phyloP scores from a whole-genome alignment of 2,888 invertebrate species.

The Morinoia aosen region DNA sequence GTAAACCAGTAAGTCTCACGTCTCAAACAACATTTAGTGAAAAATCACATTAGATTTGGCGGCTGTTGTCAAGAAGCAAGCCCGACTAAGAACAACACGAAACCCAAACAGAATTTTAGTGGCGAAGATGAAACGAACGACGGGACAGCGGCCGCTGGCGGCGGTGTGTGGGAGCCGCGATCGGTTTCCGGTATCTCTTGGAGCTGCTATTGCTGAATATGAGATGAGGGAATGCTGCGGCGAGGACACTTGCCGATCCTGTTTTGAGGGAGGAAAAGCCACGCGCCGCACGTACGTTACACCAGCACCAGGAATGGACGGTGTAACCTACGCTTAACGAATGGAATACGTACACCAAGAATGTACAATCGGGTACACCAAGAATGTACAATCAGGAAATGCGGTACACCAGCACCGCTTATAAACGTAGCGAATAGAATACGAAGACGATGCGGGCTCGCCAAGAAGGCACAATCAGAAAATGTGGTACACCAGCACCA shows the following conservation, averaged over 20 bases:
- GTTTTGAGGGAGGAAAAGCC: neutral
- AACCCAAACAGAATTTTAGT: neutral
- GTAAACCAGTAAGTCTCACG: neutral
- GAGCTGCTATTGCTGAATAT: constrained; percentile 2
- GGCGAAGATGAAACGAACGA: neutral
- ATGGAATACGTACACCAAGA: too few species aligned
- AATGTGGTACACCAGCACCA: too few species aligned
- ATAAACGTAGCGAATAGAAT: too few species aligned
- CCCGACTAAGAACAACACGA: neutral
- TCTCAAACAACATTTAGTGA: neutral
- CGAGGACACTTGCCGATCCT: too few species aligned
- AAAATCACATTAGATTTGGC: neutral
- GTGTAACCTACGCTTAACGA: too few species aligned
- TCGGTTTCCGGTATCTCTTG: neutral
- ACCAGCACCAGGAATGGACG: neutral
- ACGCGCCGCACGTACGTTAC: neutral
- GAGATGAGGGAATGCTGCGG: neutral
- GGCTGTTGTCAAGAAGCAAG: neutral
- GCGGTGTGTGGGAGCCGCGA: neutral
- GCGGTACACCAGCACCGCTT: too few species aligned
- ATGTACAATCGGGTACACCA: too few species aligned
- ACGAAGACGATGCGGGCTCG: too few species aligned
- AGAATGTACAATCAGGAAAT: too few species aligned
- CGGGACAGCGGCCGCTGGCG: neutral
- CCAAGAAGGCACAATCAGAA: too few species aligned